Evolutionary conservation across 2,888 invertebrate species (phyloP).

Genomic region (Coelopa pilipes): DNA sequence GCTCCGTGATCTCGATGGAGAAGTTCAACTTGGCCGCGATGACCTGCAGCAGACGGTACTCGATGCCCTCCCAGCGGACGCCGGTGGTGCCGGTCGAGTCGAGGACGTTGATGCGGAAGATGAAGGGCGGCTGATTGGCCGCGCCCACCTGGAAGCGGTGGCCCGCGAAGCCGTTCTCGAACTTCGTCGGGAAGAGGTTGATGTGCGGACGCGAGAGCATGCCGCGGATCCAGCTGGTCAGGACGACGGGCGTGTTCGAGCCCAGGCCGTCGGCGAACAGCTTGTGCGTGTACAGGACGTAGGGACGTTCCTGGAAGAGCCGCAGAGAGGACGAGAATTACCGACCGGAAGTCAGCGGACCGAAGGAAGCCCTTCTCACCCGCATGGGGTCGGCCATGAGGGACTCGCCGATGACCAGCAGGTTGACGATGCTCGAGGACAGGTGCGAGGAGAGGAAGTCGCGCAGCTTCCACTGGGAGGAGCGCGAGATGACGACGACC

Average conservation of each 20-base stretch:
- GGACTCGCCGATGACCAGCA: constrained; percentile 77
- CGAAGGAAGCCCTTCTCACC: constrained; percentile 56
- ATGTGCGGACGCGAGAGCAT: constrained; percentile 72
- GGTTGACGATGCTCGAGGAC: constrained; percentile 76
- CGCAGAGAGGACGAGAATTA: not conserved
- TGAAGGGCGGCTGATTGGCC: constrained; percentile 79
- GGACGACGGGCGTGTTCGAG: constrained; percentile 73
- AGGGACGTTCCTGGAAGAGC: constrained; percentile 72
- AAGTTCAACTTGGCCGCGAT: constrained; percentile 77
- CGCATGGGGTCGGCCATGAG: constrained; percentile 69
- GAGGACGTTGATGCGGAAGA: constrained; percentile 68
- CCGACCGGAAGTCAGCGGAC: too few species aligned
- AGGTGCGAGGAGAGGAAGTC: constrained; percentile 74
- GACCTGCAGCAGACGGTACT: constrained; percentile 74
- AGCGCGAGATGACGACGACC: constrained; percentile 76
- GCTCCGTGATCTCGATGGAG: constrained; percentile 76
- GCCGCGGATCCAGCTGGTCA: constrained; percentile 78
- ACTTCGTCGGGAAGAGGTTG: constrained; percentile 77
- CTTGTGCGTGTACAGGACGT: constrained; percentile 79
- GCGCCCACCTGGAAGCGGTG: constrained; percentile 78
- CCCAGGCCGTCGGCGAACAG: constrained; percentile 80
- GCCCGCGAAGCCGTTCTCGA: constrained; percentile 76
- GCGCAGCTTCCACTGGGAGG: constrained; percentile 80
- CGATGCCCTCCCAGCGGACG: constrained; percentile 75
- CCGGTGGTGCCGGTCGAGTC: constrained; percentile 55